Conservation (phyloP, 1,140 invertebrate genomes). For the Danaus plexippus region DNA sequence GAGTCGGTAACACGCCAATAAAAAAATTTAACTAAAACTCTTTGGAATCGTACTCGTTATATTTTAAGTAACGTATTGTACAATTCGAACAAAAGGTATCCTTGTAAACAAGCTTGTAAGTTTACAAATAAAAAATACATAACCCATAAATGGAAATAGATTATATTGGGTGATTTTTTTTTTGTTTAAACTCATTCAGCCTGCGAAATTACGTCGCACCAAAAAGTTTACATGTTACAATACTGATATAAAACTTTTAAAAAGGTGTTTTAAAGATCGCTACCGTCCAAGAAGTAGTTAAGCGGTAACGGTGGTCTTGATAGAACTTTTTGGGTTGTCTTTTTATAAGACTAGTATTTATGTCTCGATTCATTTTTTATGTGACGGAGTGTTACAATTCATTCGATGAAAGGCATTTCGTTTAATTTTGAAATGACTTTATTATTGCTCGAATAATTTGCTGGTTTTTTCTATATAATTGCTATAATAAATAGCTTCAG, state of each 20-base stretch:
- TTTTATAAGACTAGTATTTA: constrained; percentile 26
- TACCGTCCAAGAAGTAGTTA: constrained; percentile 36
- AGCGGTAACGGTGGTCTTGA: constrained; percentile 25
- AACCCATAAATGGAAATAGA: constrained; percentile 1
- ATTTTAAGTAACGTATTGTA: neutral
- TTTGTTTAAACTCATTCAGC: too few relatives aligned
- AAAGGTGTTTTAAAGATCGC: too few relatives aligned
- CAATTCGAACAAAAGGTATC: neutral
- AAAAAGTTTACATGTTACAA: too few relatives aligned
- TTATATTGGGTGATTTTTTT: too few relatives aligned
- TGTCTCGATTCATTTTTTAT: constrained; percentile 28
- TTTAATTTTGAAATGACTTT: constrained; percentile 12
- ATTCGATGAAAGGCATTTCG: constrained; percentile 10
- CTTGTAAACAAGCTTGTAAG: too few relatives aligned
- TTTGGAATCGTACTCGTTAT: neutral
- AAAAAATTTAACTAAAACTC: constrained; percentile 6
- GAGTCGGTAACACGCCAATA: constrained; percentile 10
- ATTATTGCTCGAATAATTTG: constrained; percentile 15
- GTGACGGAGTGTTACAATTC: constrained; percentile 21
- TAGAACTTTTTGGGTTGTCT: constrained; percentile 17
- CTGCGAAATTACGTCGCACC: too few relatives aligned
- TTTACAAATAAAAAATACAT: neutral
- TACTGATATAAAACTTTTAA: too few relatives aligned
- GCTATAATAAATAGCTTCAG: neutral
- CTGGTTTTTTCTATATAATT: constrained; percentile 1